Conservation (phyloP, 2,797 vertebrate genomes). For the Capromys pilorides region DNA sequence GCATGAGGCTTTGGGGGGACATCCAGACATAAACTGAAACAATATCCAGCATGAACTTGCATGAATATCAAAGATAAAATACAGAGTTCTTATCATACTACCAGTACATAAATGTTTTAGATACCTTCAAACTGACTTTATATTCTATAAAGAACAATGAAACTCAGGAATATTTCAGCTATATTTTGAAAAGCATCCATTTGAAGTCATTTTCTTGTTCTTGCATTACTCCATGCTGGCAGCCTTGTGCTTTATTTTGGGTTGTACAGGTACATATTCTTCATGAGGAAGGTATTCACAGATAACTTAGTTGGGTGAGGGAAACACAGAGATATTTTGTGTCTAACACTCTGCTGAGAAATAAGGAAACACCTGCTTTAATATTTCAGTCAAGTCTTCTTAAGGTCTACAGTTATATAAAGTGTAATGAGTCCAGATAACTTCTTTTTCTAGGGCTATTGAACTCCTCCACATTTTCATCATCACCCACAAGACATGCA, state of each 20-base stretch:
- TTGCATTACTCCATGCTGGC: slow-evolving; percentile 71
- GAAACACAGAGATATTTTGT: not conserved
- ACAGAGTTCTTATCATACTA: not conserved
- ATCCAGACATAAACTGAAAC: no score
- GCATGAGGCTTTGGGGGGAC: no score
- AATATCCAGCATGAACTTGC: not conserved
- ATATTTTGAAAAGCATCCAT: not conserved
- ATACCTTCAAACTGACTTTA: not conserved
- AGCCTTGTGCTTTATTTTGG: slow-evolving; percentile 22
- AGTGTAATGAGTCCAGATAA: slow-evolving; percentile 97
- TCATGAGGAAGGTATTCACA: not conserved
- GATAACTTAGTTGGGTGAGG: not conserved
- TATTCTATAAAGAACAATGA: not conserved
- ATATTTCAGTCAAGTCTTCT: slow-evolving; percentile 11
- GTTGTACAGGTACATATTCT: not conserved
- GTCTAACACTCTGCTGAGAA: not conserved
- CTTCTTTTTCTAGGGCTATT: slow-evolving; percentile 96
- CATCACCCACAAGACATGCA: not conserved
- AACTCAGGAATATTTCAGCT: not conserved
- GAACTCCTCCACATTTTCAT: slow-evolving; percentile 98
- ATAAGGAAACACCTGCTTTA: not conserved
- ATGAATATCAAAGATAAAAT: not conserved
- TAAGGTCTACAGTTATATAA: slow-evolving; percentile 95
- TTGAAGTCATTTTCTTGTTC: not conserved
- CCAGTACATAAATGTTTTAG: not conserved